These are phyloP conservation scores for Paracentrotus lividus DNA, from an alignment of 53 echinoderm and acorn worm species.

Conservation along the genomic window DNA sequence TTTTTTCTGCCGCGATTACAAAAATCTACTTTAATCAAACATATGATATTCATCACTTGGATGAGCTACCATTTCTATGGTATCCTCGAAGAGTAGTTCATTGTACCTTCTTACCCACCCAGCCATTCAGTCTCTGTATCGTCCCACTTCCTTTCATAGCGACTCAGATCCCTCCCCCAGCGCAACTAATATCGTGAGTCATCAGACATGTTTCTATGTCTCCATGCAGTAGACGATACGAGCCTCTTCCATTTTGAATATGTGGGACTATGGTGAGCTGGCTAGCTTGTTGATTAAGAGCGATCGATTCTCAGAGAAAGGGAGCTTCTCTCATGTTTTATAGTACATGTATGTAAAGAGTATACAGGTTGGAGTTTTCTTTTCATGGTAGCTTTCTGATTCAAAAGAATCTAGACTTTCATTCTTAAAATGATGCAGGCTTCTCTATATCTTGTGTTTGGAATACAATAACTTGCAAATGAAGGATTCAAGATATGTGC, in stretches of 20 bases:
- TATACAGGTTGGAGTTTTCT: no score
- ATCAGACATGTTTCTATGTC: not conserved
- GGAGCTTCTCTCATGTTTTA: no score
- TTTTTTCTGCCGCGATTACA: not conserved
- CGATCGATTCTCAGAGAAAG: not conserved
- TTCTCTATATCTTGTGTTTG: not conserved
- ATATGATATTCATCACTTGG: not conserved
- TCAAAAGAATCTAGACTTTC: no score
- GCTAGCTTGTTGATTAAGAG: not conserved
- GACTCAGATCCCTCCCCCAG: not conserved
- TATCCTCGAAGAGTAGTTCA: not conserved
- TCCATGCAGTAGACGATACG: not conserved
- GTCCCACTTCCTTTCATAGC: constrained; percentile 11
- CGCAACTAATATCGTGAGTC: constrained; percentile 37
- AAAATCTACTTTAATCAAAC: not conserved
- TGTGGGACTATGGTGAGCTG: not conserved
- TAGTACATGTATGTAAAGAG: no score
- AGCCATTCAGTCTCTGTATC: not conserved
- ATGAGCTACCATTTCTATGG: not conserved
- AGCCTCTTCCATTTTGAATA: not conserved
- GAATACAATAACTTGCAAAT: not conserved
- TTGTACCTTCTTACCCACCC: not conserved
- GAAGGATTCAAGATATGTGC: not conserved
- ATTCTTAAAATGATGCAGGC: not conserved
- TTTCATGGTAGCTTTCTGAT: no score